Conservation (phyloP, 1,140 invertebrate genomes). For the Trichomalopsis sarcophagae region DNA sequence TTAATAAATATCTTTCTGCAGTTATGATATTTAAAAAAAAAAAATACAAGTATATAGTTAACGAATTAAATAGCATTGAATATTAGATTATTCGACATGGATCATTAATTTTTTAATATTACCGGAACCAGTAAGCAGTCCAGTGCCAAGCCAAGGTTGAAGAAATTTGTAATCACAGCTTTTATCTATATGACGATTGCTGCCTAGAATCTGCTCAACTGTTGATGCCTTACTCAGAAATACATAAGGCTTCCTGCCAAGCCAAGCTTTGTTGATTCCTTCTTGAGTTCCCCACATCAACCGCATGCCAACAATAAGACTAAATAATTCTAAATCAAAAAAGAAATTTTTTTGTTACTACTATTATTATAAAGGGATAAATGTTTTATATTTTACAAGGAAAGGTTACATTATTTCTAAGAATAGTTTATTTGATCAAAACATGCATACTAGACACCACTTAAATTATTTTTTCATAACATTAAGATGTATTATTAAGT, state of each 20-base stretch:
- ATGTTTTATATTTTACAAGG: no score
- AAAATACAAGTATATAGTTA: neutral
- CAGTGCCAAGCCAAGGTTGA: slow-evolving; percentile 86
- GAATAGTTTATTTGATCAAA: no score
- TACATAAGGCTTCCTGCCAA: slow-evolving; percentile 71
- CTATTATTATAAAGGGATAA: no score
- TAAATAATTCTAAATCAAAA: slow-evolving; percentile 70
- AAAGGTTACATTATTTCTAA: no score
- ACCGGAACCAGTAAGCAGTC: slow-evolving; percentile 82
- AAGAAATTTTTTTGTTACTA: no score
- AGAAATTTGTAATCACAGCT: slow-evolving; percentile 83
- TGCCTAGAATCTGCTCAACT: slow-evolving; percentile 78
- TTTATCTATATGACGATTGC: slow-evolving; percentile 84
- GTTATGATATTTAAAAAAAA: neutral
- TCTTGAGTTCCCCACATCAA: slow-evolving; percentile 73
- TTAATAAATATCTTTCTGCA: no score
- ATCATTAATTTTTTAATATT: slow-evolving; percentile 33
- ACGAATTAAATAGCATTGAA: neutral
- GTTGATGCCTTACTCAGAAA: slow-evolving; percentile 73
- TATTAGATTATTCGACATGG: neutral
- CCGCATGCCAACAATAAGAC: slow-evolving; percentile 71
- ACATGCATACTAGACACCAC: no score
- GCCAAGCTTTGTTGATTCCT: slow-evolving; percentile 75
- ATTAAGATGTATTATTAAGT: no score
- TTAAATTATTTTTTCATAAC: no score